phyloP scores from a whole-genome alignment of 1,140 invertebrate genomes.

The Oreohelix idahoensis region DNA sequence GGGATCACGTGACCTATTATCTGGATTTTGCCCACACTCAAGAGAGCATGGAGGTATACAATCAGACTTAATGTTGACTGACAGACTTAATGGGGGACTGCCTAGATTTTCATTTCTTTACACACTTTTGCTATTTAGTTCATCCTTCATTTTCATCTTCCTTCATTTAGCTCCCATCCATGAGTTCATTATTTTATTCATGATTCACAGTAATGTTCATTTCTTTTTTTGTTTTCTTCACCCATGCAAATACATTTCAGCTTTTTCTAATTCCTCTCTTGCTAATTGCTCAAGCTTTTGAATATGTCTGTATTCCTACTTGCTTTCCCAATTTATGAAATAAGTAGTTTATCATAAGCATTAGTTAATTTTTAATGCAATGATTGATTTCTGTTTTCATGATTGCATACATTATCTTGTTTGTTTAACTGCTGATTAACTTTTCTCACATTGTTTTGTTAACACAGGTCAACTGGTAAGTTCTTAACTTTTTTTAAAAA shows the following conservation, averaged over 20 bases:
- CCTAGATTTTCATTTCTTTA: background rate
- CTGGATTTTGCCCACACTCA: conserved; percentile 16
- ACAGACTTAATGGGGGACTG: background rate
- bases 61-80: conserved; percentile 17
- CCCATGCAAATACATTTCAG: too few species aligned
- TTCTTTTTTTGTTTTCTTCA: too few species aligned
- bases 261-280: too few species aligned
- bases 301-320: too few species aligned
- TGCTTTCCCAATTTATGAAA: too few species aligned
- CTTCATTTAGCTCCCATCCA: background rate
- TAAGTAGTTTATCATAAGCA: background rate
- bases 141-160: background rate
- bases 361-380: background rate
- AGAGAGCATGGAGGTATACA: conserved; percentile 17
- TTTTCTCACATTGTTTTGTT: background rate
- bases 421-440: background rate
- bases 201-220: too few species aligned
- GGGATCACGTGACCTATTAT: conserved; percentile 14
- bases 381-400: background rate
- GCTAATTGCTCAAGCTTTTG: too few species aligned
- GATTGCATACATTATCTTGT: too few species aligned
- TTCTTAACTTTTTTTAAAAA: background rate
- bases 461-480: background rate
- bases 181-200: background rate
- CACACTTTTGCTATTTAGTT: background rate